These are phyloP conservation scores for Microchrysa polita DNA, from an alignment of 2,888 invertebrate genomes.

Conservation along the genomic window DNA sequence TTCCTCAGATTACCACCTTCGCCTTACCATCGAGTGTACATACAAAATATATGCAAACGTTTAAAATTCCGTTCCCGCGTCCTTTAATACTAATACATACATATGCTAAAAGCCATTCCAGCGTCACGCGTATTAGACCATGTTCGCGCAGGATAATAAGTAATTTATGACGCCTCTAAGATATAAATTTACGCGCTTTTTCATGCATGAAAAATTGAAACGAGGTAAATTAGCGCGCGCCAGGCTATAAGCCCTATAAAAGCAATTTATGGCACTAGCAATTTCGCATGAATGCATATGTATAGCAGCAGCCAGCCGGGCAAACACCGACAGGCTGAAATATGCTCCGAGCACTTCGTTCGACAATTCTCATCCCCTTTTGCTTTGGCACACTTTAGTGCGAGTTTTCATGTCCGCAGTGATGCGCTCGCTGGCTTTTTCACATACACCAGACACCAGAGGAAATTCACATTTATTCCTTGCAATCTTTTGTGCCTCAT, in stretches of 20 bases:
- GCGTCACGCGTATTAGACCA: neutral
- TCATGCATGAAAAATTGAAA: slow-evolving; percentile 40
- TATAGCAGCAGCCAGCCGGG: no score
- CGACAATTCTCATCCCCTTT: neutral
- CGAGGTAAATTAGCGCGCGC: slow-evolving; percentile 37
- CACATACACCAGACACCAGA: no score
- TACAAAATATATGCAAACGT: neutral
- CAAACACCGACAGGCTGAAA: neutral
- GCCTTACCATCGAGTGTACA: neutral
- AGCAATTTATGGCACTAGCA: slow-evolving; percentile 28
- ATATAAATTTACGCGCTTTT: slow-evolving; percentile 32
- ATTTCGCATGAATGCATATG: slow-evolving; percentile 4
- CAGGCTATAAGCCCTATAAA: slow-evolving; percentile 11
- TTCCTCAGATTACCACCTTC: neutral
- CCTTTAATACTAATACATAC: neutral
- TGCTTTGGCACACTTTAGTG: neutral
- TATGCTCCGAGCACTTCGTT: neutral
- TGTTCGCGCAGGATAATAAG: slow-evolving; percentile 38
- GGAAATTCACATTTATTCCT: slow-evolving; percentile 20
- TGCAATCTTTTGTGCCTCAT: slow-evolving; percentile 4
- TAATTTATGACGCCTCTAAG: slow-evolving; percentile 40
- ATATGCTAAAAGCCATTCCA: neutral
- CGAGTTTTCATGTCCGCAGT: neutral
- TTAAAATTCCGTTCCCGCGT: no score
- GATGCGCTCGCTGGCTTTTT: neutral